These are phyloP conservation scores for Philopotamus ludificatus DNA, from an alignment of 1,140 invertebrate genomes.

Conservation along the genomic window DNA sequence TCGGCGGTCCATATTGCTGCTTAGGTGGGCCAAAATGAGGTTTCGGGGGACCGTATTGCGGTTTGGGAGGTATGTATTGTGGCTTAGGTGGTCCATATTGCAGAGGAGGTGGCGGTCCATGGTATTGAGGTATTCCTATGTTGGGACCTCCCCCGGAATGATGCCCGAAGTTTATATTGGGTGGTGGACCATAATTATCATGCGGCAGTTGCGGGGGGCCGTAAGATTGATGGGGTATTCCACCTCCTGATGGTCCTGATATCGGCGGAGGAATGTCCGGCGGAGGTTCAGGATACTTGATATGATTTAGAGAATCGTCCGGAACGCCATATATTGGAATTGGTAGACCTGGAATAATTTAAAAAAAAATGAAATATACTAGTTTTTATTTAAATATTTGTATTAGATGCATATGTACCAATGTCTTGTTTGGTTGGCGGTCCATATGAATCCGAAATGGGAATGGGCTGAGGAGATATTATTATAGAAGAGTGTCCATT, in stretches of 20 bases:
- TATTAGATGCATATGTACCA: slow-evolving; percentile 14
- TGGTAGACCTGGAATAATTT: slow-evolving; percentile 45
- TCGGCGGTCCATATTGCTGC: slow-evolving; percentile 40
- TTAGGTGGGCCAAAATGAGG: slow-evolving; percentile 47
- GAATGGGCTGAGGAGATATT: slow-evolving; percentile 34
- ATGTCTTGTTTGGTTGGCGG: slow-evolving; percentile 39
- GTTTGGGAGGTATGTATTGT: slow-evolving; percentile 50
- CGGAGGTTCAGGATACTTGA: slow-evolving; percentile 53
- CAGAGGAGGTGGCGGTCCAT: slow-evolving; percentile 34
- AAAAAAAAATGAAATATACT: neutral
- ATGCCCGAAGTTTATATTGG: slow-evolving; percentile 32
- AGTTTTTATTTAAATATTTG: neutral
- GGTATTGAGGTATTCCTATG: slow-evolving; percentile 40
- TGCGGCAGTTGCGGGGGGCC: slow-evolving; percentile 42
- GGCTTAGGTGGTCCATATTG: slow-evolving; percentile 46
- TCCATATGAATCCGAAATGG: slow-evolving; percentile 44
- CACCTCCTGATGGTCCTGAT: slow-evolving; percentile 38
- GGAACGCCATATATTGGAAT: slow-evolving; percentile 58
- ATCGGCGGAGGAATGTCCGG: slow-evolving; percentile 49
- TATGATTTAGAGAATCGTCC: slow-evolving; percentile 48
- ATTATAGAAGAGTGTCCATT: neutral
- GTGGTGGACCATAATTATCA: slow-evolving; percentile 36
- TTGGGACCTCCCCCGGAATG: slow-evolving; percentile 24
- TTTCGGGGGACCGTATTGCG: slow-evolving; percentile 45
- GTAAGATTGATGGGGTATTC: slow-evolving; percentile 44